Evolutionary conservation across 2,797 vertebrate genomes (phyloP), one percentile per base, ranked within the genome.

Genomic region (Girardinus metallicus): DNA sequence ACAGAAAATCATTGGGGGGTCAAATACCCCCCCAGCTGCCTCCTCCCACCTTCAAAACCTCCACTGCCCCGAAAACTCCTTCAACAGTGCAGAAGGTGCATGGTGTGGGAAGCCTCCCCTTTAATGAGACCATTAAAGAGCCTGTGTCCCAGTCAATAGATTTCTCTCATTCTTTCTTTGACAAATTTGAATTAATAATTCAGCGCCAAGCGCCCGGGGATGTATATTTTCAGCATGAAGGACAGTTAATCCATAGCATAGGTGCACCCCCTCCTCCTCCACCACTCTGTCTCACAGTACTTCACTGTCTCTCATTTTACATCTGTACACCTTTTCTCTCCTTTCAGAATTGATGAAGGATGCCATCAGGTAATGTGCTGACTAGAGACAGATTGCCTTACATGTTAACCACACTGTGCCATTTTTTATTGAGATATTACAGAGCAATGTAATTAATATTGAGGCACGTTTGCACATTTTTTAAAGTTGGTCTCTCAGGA

Each of bases 161-260:
- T 95, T 94, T 95, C 94, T 94, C 94, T 96, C 93, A 94, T 95
- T 92, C 93, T 93, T 91, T 93, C 85, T 92, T 88, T 94, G 94
- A 95, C 94, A 96, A 96, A 96, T 96, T 95, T 96, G 93, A 96
- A 96, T 97, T 95, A 97, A 97, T 97, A 96, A 97, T 97, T 97
- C 95, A 97, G 93, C 87, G 90, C 83, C 91, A 88, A 88, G 89
- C 75, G 95, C 95, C 95, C 92, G 89, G 95, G 96, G 96, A 96
- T 96, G 94, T 95, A 96, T 96, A 95, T 95, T 96, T 96, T 95
- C 91, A 93, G 92, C 94, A 92, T 95, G 95, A 96, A 96, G 96
- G 96, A 96, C 96, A 96, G 96, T 93, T 97, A 97, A 97, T 97
- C 96, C 95, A 96, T 96, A 97, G 92, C 81, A 90, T 92, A 89